A percentile compares a stretch with the other conserved stretches of the same genome.
Evolutionary conservation across 2,113 vertebrate species (phyloP).

Genomic region (Saguinus imperator): DNA sequence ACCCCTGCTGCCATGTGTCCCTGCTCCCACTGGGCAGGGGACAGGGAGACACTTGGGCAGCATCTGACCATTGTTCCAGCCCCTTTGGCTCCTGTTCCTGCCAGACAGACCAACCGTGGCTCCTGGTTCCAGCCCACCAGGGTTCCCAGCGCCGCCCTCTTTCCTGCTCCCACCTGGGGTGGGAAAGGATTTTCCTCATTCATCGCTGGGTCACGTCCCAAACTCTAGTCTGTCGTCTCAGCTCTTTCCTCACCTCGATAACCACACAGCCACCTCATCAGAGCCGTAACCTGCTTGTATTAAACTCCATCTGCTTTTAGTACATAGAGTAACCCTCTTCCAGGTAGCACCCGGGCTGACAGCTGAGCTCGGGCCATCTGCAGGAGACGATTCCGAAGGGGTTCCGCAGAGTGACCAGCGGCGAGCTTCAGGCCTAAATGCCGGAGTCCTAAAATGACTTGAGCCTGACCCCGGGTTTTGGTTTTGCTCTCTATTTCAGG

Average conservation of each 20-base stretch:
- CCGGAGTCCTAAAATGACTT: not conserved
- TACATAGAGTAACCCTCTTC: fast-evolving
- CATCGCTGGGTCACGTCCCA: not conserved
- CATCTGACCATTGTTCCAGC: not conserved
- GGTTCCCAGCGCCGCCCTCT: fast-evolving
- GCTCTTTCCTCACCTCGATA: not conserved
- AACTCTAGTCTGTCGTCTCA: not conserved
- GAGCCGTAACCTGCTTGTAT: too few species aligned
- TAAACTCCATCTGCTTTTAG: not conserved
- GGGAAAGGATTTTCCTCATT: not conserved
- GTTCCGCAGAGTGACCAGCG: fast-evolving
- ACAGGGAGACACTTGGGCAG: not conserved
- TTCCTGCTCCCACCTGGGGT: fast-evolving
- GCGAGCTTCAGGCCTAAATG: fast-evolving
- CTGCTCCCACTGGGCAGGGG: not conserved
- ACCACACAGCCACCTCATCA: not conserved
- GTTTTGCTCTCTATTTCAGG: not conserved
- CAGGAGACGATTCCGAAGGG: not conserved
- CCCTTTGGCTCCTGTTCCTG: not conserved
- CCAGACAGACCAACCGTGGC: not conserved
- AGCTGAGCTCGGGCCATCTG: not conserved
- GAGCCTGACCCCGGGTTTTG: not conserved
- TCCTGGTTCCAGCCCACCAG: not conserved
- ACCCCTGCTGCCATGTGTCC: fast-evolving
- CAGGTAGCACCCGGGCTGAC: not conserved